Conservation (phyloP, 2,888 invertebrate genomes). For the Coecobrya sp. region DNA sequence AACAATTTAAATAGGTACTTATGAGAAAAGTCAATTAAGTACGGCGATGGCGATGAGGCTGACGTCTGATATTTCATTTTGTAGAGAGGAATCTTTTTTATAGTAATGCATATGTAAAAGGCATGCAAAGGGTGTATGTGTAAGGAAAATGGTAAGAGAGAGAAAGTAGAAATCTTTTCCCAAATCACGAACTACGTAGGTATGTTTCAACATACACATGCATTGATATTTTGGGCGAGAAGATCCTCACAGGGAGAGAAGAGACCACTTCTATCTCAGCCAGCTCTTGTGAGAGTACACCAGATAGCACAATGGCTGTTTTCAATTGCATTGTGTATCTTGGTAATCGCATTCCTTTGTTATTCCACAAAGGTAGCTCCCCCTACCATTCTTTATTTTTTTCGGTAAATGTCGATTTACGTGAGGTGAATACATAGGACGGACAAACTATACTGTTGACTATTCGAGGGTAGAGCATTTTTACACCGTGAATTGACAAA, state of each 20-base stretch:
- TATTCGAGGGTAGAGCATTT: slow-evolving; percentile 5
- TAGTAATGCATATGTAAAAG: neutral
- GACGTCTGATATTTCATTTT: slow-evolving; percentile 29
- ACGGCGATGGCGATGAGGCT: neutral
- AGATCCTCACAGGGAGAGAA: neutral
- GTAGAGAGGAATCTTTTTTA: neutral
- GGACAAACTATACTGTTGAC: neutral
- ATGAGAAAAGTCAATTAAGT: slow-evolving; percentile 17
- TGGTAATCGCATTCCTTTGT: slow-evolving; percentile 49
- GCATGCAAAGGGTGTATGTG: neutral
- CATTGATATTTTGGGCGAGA: too few species aligned
- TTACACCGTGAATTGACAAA: slow-evolving; percentile 72
- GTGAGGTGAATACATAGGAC: slow-evolving; percentile 43
- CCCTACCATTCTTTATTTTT: slow-evolving; percentile 39
- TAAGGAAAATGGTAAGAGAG: neutral
- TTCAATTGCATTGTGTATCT: slow-evolving; percentile 39
- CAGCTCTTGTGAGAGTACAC: neutral
- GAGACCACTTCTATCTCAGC: neutral
- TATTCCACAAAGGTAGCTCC: slow-evolving; percentile 43
- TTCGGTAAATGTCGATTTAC: slow-evolving; percentile 54
- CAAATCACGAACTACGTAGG: neutral
- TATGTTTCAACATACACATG: neutral
- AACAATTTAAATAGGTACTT: neutral
- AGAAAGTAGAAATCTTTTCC: neutral
- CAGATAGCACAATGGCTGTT: neutral